A percentile compares a stretch with the other conserved stretches of the same genome.
These are phyloP conservation scores for Paratrypauchen microcephalus DNA, from an alignment of 2,797 vertebrate genomes.

Conservation along the genomic window DNA sequence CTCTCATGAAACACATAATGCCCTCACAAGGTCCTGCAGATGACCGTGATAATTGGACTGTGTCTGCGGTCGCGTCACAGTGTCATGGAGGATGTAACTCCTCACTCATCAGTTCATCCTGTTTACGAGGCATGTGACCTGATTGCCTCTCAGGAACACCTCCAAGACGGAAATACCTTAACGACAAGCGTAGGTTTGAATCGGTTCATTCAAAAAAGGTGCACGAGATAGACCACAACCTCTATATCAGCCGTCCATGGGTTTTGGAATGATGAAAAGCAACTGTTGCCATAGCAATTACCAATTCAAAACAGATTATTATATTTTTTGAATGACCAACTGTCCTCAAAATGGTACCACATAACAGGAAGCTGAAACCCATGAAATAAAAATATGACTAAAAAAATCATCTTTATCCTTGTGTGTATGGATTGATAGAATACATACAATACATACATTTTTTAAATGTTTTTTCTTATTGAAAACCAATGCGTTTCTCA, in stretches of 20 bases:
- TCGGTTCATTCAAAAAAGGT: conserved; percentile 57
- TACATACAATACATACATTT: no score
- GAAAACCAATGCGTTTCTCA: no score
- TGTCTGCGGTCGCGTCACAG: conserved; percentile 46
- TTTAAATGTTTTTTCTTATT: no score
- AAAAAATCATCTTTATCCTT: no score
- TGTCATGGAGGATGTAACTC: conserved; percentile 79
- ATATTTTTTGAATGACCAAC: no score
- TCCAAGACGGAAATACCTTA: conserved; percentile 72
- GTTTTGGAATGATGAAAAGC: no score
- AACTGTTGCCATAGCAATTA: no score
- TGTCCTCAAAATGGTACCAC: no score
- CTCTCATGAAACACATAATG: conserved; percentile 39
- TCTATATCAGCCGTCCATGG: neutral
- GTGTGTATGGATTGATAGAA: no score
- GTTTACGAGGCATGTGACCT: conserved; percentile 78
- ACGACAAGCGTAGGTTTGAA: conserved; percentile 67
- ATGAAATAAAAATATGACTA: no score
- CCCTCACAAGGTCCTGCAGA: conserved; percentile 18
- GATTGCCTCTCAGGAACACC: conserved; percentile 77
- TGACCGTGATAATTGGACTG: conserved; percentile 30
- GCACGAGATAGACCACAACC: conserved; percentile 37
- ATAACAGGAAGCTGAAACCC: no score
- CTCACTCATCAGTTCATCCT: conserved; percentile 82
- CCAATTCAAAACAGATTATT: no score